These are phyloP conservation scores for Tetragonisca angustula DNA, from an alignment of 2,888 invertebrate species.

Conservation along the genomic window DNA sequence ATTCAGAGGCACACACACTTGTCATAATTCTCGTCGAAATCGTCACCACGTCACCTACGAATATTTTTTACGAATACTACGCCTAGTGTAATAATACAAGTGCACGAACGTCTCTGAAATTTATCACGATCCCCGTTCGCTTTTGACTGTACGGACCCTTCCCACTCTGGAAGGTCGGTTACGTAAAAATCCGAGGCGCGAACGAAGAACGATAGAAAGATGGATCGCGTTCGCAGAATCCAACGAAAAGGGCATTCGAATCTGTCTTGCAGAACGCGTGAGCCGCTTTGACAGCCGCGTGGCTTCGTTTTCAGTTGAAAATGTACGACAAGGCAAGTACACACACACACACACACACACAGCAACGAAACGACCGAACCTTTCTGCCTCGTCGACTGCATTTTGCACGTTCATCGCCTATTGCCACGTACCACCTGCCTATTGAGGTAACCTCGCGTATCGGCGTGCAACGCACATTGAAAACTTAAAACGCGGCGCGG, in stretches of 20 bases:
- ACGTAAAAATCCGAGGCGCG: conserved; percentile 7
- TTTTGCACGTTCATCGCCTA: conserved; percentile 40
- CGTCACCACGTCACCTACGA: background rate
- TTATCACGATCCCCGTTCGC: background rate
- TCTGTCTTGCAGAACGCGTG: conserved; percentile 40
- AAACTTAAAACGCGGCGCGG: conserved; percentile 11
- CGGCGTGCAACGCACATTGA: no score
- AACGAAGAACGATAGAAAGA: conserved; percentile 12
- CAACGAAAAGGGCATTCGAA: conserved; percentile 42
- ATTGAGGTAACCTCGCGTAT: conserved; percentile 56
- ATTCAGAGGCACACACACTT: no score
- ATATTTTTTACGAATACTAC: background rate
- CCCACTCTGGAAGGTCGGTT: background rate
- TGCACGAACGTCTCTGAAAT: background rate
- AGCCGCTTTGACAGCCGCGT: conserved; percentile 36
- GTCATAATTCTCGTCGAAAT: no score
- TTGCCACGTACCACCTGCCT: conserved; percentile 19
- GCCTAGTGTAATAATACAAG: background rate
- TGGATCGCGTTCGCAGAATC: conserved; percentile 24
- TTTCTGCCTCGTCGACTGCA: conserved; percentile 30
- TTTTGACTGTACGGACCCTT: background rate
- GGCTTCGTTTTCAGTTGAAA: conserved; percentile 44
- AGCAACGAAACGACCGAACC: conserved; percentile 7
- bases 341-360: background rate
- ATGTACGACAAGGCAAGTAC: conserved; percentile 10